Evolutionary conservation across 2,797 vertebrate genomes (phyloP), one percentile per base, ranked within the genome.

Genomic region (Sebastiscus albofasciatus): DNA sequence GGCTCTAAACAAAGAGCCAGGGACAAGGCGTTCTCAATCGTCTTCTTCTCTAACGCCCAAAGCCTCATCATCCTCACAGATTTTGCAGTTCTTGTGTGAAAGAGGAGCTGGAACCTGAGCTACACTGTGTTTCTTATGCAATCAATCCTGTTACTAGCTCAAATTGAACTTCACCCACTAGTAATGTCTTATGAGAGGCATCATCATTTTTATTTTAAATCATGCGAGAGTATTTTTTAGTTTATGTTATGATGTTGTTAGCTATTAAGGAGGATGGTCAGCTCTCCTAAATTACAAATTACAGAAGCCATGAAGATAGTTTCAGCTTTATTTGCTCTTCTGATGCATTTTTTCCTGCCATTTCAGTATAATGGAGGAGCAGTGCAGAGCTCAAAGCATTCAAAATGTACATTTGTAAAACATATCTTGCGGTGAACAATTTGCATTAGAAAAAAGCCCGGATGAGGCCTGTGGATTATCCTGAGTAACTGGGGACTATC

Each of bases 1-100:
- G 93, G 93, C 87, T 91, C 90, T 87, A 80, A 91, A 94, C 93
- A 88, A 75, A 92, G 89, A 91, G 86, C 85, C 83, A 83, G 67
- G 83, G 70, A 92, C 80, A 78, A 55, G 78, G 86, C 68, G 90
- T 94, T 92, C 94, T 95, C 58, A 86, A 72, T 91, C 93, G 93
- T 95, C 94, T 93, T 84, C 67, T 90, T 79, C 49, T 52, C 2
- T 74, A 87, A 91, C 70, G 72, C 87, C 83, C 89, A 77, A 71
- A 78, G 56, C 61, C 72, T 85, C 85, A 90, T 86, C 74, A 83
- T 81, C 82, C 77, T 81, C 81, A 77, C 78, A 72, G 87, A 74
- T 88, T 92, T 85, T 82, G 85, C 82, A 62, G 73, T 85, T 22
- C 75, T 18, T 80, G 72, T 81, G 67, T 87, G 75, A 75, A 79